A percentile compares a stretch with the other conserved stretches of the same genome.
Evolutionary conservation across 2,113 vertebrate genomes (phyloP).

Genomic region (Artemisiospiza belli): DNA sequence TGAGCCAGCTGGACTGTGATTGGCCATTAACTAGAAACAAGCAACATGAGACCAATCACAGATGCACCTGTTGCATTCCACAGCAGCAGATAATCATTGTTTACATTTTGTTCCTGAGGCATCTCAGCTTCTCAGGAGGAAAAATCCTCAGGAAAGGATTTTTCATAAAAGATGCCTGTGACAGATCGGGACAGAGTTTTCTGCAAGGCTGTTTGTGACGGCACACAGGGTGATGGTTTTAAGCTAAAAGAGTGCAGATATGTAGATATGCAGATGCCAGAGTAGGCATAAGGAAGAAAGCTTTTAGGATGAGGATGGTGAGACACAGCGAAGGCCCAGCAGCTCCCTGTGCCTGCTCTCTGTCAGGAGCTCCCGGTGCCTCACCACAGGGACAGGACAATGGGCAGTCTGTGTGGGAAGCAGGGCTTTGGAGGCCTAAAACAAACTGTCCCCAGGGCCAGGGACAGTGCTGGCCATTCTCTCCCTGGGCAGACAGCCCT

Average conservation of each 20-base stretch:
- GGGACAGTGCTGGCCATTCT: constrained; percentile 23
- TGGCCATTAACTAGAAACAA: no score
- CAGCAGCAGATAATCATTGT: no score
- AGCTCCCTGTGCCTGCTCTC: not conserved
- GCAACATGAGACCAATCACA: no score
- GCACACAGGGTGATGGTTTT: not conserved
- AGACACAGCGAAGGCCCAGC: rapidly evolving
- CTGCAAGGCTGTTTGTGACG: not conserved
- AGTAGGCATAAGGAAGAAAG: not conserved
- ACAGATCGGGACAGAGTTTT: not conserved
- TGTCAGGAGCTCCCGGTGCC: not conserved
- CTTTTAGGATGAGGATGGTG: not conserved
- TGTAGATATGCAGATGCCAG: not conserved
- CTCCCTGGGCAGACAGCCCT: not conserved
- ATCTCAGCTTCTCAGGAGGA: no score
- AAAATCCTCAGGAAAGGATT: no score
- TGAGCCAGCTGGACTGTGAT: no score
- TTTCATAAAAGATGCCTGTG: no score
- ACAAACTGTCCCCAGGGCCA: constrained; percentile 9
- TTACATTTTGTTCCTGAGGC: no score
- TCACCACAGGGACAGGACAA: not conserved
- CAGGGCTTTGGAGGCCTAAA: constrained; percentile 9
- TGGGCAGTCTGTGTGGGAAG: constrained; percentile 5
- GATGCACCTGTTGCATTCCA: no score
- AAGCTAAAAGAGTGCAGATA: not conserved